A percentile compares a stretch with the other conserved stretches of the same genome.
Conservation (phyloP, 1,140 invertebrate species). For the Gonioctena quinquepunctata region DNA sequence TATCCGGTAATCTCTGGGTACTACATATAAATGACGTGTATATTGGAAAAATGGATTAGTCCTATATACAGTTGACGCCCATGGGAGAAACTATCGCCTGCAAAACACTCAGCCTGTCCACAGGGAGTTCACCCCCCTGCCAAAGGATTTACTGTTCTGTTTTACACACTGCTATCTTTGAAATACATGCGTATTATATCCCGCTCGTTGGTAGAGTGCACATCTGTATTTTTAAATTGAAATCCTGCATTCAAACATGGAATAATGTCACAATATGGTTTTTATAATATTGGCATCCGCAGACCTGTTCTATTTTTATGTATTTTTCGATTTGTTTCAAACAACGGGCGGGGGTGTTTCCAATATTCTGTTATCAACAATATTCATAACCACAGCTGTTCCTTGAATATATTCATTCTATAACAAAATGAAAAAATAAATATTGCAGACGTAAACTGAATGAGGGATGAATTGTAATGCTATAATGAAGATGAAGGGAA, state of each 20-base stretch:
- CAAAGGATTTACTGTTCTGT: constrained; percentile 39
- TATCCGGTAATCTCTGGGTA: constrained; percentile 33
- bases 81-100: constrained; percentile 43
- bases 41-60: constrained; percentile 50
- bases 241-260: not conserved
- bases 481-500: no score
- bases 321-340: not conserved
- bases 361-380: not conserved
- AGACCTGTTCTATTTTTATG: not conserved
- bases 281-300: constrained; percentile 6
- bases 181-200: constrained; percentile 22
- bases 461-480: no score
- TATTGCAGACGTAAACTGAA: no score
- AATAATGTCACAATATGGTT: constrained; percentile 7
- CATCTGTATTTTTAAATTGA: constrained; percentile 23
- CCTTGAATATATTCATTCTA: no score
- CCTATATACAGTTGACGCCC: constrained; percentile 33
- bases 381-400: not conserved
- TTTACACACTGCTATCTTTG: constrained; percentile 23
- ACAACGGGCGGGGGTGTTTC: no score
- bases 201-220: not conserved
- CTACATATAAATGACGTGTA: constrained; percentile 48
- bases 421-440: no score
- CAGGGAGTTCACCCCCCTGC: constrained; percentile 36
- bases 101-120: constrained; percentile 38